Conservation (phyloP, 1,140 invertebrate species). For the Cydia strobilella region DNA sequence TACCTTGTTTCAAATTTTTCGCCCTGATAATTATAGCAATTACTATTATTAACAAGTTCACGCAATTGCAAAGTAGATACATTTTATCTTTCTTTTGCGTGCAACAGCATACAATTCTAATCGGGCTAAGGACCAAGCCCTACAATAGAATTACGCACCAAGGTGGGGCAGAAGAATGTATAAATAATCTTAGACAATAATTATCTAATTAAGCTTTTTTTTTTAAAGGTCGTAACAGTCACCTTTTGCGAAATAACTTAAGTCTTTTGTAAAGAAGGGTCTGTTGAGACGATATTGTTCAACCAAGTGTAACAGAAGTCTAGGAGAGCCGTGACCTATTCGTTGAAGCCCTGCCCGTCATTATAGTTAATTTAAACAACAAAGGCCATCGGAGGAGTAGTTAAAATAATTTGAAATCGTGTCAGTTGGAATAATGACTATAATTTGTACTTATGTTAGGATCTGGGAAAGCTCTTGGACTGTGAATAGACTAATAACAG, state of each 20-base stretch:
- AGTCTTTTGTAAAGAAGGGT: not conserved
- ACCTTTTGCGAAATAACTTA: not conserved
- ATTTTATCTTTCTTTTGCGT: constrained; percentile 4
- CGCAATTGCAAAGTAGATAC: not conserved
- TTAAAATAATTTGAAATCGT: constrained; percentile 11
- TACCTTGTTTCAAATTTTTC: too few species aligned
- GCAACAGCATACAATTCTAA: not conserved
- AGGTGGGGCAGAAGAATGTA: not conserved
- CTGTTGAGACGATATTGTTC: not conserved
- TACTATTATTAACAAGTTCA: not conserved
- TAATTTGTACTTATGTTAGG: not conserved
- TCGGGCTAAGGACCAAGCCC: constrained; percentile 6
- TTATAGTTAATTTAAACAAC: constrained; percentile 12
- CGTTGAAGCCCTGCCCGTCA: not conserved
- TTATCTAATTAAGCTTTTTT: not conserved
- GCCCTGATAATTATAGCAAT: not conserved
- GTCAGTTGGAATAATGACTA: constrained; percentile 1
- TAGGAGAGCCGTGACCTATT: constrained; percentile 2
- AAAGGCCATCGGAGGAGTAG: constrained; percentile 6
- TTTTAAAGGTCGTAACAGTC: not conserved
- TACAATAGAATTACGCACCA: constrained; percentile 12
- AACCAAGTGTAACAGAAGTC: not conserved
- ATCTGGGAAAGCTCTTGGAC: not conserved
- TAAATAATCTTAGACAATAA: not conserved
- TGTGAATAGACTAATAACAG: not conserved